phyloP scores from a whole-genome alignment of 2,797 vertebrate species.

The Peromyscus attwateri region DNA sequence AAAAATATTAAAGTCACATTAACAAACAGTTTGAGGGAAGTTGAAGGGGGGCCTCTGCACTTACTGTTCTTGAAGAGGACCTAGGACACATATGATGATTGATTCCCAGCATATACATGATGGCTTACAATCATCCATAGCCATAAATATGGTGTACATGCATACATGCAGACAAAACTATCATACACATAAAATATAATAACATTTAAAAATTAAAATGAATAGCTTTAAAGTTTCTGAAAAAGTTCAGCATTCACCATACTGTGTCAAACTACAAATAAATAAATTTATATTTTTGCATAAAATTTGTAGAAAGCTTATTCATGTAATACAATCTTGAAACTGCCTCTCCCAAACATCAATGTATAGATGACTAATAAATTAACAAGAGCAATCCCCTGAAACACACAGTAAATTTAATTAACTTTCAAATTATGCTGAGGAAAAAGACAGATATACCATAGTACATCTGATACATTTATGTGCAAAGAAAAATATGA shows the following conservation, averaged over 20 bases:
- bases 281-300: not conserved
- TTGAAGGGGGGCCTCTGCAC: rapidly evolving
- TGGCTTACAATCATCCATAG: not conserved
- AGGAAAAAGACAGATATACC: not conserved
- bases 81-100: not conserved
- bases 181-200: not conserved
- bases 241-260: not conserved
- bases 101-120: not conserved
- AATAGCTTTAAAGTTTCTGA: not conserved
- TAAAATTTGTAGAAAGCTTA: not conserved
- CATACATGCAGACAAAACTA: not conserved
- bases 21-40: not conserved
- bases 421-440: conserved; percentile 53
- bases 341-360: not conserved
- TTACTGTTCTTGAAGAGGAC: not conserved
- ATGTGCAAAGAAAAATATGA: conserved; percentile 8
- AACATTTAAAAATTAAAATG: not conserved
- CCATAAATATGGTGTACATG: too few species aligned
- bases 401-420: not conserved
- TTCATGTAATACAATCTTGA: not conserved
- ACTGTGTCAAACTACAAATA: not conserved
- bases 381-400: not conserved
- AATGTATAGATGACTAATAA: not conserved
- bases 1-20: conserved; percentile 1
- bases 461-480: not conserved